Conservation (phyloP, 2,888 invertebrate species). For the Drosophila niveifrons region DNA sequence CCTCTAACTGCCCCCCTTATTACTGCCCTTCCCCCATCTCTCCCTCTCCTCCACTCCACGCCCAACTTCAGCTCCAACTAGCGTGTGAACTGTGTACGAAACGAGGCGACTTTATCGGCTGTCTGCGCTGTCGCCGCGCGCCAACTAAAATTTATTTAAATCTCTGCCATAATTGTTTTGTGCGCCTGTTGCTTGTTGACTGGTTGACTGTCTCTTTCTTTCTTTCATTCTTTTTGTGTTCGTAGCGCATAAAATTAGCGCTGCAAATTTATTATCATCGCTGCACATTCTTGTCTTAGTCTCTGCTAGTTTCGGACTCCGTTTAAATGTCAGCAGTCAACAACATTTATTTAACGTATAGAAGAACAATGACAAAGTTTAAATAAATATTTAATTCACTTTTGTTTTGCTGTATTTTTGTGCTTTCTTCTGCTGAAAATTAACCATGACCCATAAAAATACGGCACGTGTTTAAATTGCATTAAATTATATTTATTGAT, state of each 20-base stretch:
- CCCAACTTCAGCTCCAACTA: slow-evolving; percentile 11
- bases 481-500: slow-evolving; percentile 79
- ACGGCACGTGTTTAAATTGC: slow-evolving; percentile 57
- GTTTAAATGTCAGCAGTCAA: slow-evolving; percentile 53
- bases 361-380: neutral
- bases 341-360: slow-evolving; percentile 36
- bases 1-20: slow-evolving; percentile 31
- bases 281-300: slow-evolving; percentile 54
- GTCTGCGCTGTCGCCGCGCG: slow-evolving; percentile 25
- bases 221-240: slow-evolving; percentile 18
- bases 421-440: neutral
- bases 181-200: slow-evolving; percentile 60
- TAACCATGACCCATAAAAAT: no score
- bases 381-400: neutral
- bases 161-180: slow-evolving; percentile 74
- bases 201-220: slow-evolving; percentile 21
- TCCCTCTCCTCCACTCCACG: neutral
- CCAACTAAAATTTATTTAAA: slow-evolving; percentile 73
- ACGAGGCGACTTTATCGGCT: slow-evolving; percentile 46
- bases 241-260: slow-evolving; percentile 71
- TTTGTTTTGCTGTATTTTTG: neutral
- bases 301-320: slow-evolving; percentile 19
- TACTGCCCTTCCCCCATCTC: no score
- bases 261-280: slow-evolving; percentile 59
- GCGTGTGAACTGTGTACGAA: slow-evolving; percentile 71